Conservation (phyloP, 2,888 invertebrate species). For the Neelides folsomi region DNA sequence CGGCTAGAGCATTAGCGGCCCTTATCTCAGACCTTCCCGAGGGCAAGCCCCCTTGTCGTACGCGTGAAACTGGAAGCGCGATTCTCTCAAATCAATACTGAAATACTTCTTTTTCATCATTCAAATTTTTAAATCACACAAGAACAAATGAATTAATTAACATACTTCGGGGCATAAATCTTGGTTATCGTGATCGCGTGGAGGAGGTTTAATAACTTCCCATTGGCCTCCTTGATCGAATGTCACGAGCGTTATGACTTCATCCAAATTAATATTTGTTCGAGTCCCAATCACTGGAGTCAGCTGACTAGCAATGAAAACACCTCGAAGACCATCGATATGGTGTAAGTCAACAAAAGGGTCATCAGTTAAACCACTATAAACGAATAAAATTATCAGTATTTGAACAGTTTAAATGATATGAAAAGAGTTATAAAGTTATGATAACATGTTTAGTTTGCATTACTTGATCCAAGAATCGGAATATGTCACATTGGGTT, state of each 20-base stretch:
- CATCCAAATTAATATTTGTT: conserved; percentile 48
- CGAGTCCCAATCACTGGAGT: conserved; percentile 37
- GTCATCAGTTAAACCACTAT: conserved; percentile 61
- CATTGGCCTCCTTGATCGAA: conserved; percentile 78
- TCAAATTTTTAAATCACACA: too few relatives aligned
- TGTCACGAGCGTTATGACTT: conserved; percentile 64
- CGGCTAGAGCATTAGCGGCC: conserved; percentile 30
- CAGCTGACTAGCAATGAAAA: conserved; percentile 76
- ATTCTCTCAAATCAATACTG: not conserved
- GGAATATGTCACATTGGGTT: conserved; percentile 67
- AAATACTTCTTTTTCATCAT: not conserved
- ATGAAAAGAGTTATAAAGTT: conserved; percentile 6
- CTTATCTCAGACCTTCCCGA: conserved; percentile 34
- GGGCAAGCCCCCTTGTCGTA: conserved; percentile 30
- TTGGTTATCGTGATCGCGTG: conserved; percentile 53
- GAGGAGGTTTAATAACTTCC: conserved; percentile 60
- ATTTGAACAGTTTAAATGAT: conserved; percentile 7
- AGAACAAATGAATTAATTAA: not conserved
- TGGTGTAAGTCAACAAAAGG: conserved; percentile 77
- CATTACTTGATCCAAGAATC: conserved; percentile 70
- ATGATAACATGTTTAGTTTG: conserved; percentile 1
- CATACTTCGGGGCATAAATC: conserved; percentile 21
- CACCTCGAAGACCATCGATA: conserved; percentile 71
- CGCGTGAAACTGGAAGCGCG: conserved; percentile 30
- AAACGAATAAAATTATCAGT: conserved; percentile 32